phyloP scores from a whole-genome alignment of 1,140 invertebrate genomes.

The Gryllus bimaculatus region DNA sequence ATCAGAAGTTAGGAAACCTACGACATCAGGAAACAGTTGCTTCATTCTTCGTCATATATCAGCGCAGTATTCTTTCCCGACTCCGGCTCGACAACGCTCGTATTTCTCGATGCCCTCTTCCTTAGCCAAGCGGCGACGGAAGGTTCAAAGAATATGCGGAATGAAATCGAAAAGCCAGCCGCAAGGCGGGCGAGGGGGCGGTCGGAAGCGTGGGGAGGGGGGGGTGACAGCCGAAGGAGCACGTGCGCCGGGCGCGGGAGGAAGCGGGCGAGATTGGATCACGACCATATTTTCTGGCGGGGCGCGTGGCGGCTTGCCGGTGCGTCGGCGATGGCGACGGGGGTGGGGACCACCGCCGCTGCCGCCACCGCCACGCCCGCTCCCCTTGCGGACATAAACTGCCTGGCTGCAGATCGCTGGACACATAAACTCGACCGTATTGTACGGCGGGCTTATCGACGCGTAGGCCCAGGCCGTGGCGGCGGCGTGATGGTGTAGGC shows the following conservation, averaged over 20 bases:
- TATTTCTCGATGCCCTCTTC: no score
- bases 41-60: no score
- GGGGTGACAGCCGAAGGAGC: background rate
- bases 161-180: background rate
- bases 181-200: background rate
- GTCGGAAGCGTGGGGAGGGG: no score
- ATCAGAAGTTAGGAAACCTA: no score
- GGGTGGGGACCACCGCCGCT: no score
- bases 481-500: no score
- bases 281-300: background rate
- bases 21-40: no score
- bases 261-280: background rate
- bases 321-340: background rate
- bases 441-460: background rate
- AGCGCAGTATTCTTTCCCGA: no score
- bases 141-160: background rate
- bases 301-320: background rate
- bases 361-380: background rate
- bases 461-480: background rate
- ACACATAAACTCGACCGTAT: background rate
- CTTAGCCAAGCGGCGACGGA: no score
- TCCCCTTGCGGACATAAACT: background rate
- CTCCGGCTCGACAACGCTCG: no score
- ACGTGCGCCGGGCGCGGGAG: background rate
- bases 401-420: background rate